Conservation (phyloP, 1,140 invertebrate genomes). For the Heliothis virescens region DNA sequence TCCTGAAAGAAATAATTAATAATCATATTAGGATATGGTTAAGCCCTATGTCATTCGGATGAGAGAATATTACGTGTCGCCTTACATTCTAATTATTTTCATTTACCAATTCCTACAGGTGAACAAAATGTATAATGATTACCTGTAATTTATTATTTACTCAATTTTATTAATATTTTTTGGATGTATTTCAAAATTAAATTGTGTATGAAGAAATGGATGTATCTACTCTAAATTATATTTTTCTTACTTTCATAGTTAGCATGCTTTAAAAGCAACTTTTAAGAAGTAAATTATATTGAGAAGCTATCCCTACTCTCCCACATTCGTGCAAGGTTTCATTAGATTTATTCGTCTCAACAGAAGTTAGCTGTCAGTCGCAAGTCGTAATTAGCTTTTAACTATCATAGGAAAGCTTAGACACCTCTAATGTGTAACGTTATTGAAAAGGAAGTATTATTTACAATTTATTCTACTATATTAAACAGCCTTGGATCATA, state of each 20-base stretch:
- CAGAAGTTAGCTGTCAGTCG: slow-evolving; percentile 65
- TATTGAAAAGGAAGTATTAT: slow-evolving; percentile 70
- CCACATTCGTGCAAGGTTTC: slow-evolving; percentile 77
- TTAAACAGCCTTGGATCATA: slow-evolving; percentile 57
- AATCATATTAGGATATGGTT: neutral
- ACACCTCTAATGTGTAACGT: slow-evolving; percentile 54
- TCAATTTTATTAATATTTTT: slow-evolving; percentile 11
- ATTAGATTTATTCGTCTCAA: slow-evolving; percentile 52
- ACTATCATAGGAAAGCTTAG: slow-evolving; percentile 64
- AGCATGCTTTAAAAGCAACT: slow-evolving; percentile 73
- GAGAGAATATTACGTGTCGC: slow-evolving; percentile 29
- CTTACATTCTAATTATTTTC: neutral
- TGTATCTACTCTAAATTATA: slow-evolving; percentile 50
- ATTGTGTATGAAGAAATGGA: slow-evolving; percentile 20
- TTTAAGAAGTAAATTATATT: slow-evolving; percentile 59
- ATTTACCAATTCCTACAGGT: slow-evolving; percentile 20
- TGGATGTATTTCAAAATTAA: neutral
- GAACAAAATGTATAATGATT: slow-evolving; percentile 8
- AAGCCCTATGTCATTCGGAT: slow-evolving; percentile 1
- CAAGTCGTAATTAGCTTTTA: slow-evolving; percentile 67
- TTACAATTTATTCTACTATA: slow-evolving; percentile 59
- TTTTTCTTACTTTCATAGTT: slow-evolving; percentile 50
- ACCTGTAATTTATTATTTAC: slow-evolving; percentile 17
- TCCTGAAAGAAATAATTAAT: slow-evolving; percentile 4
- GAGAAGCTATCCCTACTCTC: slow-evolving; percentile 75